Conservation (phyloP, 2,113 vertebrate genomes). For the Fukomys damarensis region DNA sequence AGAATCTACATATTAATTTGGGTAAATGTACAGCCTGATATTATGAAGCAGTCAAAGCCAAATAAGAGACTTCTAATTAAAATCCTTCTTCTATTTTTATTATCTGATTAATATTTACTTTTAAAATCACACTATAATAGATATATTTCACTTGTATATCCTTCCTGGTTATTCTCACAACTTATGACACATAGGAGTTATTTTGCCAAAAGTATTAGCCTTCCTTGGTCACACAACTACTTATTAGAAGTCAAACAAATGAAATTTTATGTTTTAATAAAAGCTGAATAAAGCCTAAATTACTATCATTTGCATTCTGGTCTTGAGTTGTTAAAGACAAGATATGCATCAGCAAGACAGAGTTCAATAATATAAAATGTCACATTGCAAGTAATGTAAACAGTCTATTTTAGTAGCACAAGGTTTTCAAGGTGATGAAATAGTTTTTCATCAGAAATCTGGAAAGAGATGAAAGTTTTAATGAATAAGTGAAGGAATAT, state of each 20-base stretch:
- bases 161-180: background rate
- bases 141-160: background rate
- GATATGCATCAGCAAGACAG: background rate
- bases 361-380: background rate
- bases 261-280: background rate
- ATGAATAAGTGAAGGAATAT: background rate
- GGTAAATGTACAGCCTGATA: background rate
- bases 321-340: background rate
- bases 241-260: background rate
- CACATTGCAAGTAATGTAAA: background rate
- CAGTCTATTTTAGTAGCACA: too few relatives aligned
- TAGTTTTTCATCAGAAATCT: background rate
- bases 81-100: background rate
- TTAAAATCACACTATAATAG: background rate
- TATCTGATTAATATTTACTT: background rate
- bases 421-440: background rate
- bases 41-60: background rate
- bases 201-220: background rate
- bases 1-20: background rate
- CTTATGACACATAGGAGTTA: background rate
- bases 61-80: background rate
- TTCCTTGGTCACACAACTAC: background rate
- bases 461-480: background rate
- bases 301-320: background rate
- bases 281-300: background rate